phyloP scores from a whole-genome alignment of 1,140 invertebrate species.

The Parasteatoda tepidariorum region DNA sequence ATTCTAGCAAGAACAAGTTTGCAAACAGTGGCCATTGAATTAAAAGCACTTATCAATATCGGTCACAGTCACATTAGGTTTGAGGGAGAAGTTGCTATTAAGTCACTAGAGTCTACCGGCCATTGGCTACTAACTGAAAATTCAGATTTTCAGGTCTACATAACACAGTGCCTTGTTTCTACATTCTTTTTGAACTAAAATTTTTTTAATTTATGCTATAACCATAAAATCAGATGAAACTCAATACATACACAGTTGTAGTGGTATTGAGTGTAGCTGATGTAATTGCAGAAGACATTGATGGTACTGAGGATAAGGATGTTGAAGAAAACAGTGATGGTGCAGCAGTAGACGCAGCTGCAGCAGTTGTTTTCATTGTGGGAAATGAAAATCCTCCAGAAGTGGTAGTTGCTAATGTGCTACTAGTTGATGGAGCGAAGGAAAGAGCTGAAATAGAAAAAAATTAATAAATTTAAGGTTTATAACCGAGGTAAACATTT shows the following conservation, averaged over 20 bases:
- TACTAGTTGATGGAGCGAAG: constrained; percentile 42
- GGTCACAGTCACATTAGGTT: too few relatives aligned
- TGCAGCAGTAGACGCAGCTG: constrained; percentile 41
- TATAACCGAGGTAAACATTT: neutral
- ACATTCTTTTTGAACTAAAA: neutral
- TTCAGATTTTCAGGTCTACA: too few relatives aligned
- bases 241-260: constrained; percentile 38
- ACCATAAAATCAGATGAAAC: neutral
- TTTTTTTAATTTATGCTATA: neutral
- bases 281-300: constrained; percentile 49
- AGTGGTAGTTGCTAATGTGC: constrained; percentile 47
- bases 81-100: too few relatives aligned
- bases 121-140: too few relatives aligned
- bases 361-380: constrained; percentile 36
- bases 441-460: constrained; percentile 38
- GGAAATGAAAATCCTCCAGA: constrained; percentile 26
- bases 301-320: constrained; percentile 38
- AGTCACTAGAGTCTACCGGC: too few relatives aligned
- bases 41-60: too few relatives aligned
- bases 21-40: too few relatives aligned
- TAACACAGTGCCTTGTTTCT: too few relatives aligned
- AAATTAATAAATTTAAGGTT: neutral
- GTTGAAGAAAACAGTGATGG: constrained; percentile 29
- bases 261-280: constrained; percentile 41
- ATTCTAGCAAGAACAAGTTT: too few relatives aligned